Evolutionary conservation across 64 coral and sea anemone species (phyloP).

Genomic region (Dendrophyllia cribrosa): DNA sequence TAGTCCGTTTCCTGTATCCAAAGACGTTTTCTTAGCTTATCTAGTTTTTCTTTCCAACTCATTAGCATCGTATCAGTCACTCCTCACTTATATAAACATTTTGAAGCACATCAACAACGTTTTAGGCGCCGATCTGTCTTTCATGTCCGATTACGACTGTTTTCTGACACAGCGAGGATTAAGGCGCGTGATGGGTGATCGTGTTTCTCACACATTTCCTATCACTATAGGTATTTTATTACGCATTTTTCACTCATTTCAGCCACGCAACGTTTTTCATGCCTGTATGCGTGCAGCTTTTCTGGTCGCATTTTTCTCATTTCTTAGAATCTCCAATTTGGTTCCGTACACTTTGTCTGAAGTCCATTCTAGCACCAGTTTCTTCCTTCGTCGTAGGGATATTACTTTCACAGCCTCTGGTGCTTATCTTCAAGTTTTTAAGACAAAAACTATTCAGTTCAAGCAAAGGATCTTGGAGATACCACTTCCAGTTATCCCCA

Average conservation of each 20-base stretch:
- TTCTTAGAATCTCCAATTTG: slow-evolving; percentile 15
- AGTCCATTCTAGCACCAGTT: neutral
- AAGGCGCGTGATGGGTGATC: slow-evolving; percentile 25
- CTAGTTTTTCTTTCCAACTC: slow-evolving; percentile 23
- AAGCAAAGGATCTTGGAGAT: slow-evolving; percentile 17
- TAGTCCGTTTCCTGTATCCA: slow-evolving; percentile 36
- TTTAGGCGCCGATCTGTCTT: slow-evolving; percentile 41
- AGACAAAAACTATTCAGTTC: slow-evolving; percentile 4
- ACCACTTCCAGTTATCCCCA: slow-evolving; percentile 5
- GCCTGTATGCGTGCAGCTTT: slow-evolving; percentile 16
- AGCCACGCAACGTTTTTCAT: slow-evolving; percentile 28
- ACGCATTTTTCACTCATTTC: slow-evolving; percentile 24
- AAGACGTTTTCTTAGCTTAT: slow-evolving; percentile 24
- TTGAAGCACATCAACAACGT: slow-evolving; percentile 48
- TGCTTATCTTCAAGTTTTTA: neutral
- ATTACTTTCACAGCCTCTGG: neutral
- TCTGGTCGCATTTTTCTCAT: slow-evolving; percentile 28
- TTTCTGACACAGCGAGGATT: slow-evolving; percentile 20
- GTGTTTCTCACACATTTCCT: slow-evolving; percentile 17
- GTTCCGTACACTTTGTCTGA: slow-evolving; percentile 11
- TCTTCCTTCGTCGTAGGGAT: slow-evolving; percentile 20
- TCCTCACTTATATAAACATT: slow-evolving; percentile 40
- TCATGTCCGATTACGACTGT: slow-evolving; percentile 50
- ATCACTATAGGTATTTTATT: slow-evolving; percentile 39
- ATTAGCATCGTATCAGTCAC: slow-evolving; percentile 19